These are phyloP conservation scores for Acipenser oxyrinchus DNA, from an alignment of 2,797 vertebrate species.

Conservation along the genomic window DNA sequence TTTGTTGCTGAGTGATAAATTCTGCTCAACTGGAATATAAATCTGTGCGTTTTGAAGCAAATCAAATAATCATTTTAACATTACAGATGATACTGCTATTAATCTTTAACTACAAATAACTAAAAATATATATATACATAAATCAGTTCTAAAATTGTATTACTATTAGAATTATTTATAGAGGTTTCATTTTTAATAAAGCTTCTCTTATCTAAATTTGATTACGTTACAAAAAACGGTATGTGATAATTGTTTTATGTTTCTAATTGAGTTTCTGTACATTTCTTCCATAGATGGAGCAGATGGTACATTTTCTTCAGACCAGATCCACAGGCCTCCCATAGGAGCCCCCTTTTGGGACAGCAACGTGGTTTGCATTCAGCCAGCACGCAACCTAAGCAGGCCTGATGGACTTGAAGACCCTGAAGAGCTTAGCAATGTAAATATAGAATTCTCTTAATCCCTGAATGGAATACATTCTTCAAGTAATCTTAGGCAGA, in stretches of 20 bases:
- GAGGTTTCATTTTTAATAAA: too few relatives aligned
- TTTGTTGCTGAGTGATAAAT: too few relatives aligned
- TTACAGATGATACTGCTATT: too few relatives aligned
- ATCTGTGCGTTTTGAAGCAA: too few relatives aligned
- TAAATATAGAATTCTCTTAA: slow-evolving; percentile 34
- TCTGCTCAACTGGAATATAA: too few relatives aligned
- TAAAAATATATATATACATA: too few relatives aligned
- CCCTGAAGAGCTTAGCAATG: slow-evolving; percentile 66
- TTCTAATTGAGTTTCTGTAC: neutral
- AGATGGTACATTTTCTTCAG: slow-evolving; percentile 75
- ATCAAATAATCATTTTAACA: too few relatives aligned
- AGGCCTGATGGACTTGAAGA: slow-evolving; percentile 82
- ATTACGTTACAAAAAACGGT: neutral
- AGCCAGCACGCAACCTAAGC: slow-evolving; percentile 83
- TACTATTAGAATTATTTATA: too few relatives aligned
- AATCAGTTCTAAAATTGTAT: too few relatives aligned
- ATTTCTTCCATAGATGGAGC: slow-evolving; percentile 56
- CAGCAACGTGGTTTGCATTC: slow-evolving; percentile 83
- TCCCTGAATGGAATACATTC: slow-evolving; percentile 2
- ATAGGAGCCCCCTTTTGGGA: slow-evolving; percentile 65
- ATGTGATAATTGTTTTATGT: neutral
- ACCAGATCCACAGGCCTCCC: slow-evolving; percentile 74
- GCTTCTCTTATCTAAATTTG: neutral
- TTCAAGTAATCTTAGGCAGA: neutral
- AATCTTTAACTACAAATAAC: too few relatives aligned